Percentiles rank a stretch among this genome's conserved stretches.
These are phyloP conservation scores for Potamarius usumacintae DNA, from an alignment of 2,113 vertebrate genomes.

Conservation along the genomic window DNA sequence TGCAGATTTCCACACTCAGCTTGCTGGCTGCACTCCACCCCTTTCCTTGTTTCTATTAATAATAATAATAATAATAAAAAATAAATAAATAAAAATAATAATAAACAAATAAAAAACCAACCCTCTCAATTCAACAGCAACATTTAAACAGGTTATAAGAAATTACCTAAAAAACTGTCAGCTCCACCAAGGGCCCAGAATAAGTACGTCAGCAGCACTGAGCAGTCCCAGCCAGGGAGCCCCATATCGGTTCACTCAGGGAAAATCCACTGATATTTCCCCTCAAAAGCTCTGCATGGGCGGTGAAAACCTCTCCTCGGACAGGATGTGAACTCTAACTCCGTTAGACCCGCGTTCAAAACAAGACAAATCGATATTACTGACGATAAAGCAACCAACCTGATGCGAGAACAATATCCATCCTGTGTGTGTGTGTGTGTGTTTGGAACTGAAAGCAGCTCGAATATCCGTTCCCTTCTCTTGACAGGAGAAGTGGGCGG, in stretches of 20 bases:
- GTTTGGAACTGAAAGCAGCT: not conserved
- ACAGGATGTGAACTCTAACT: too few species aligned
- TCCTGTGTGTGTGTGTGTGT: not conserved
- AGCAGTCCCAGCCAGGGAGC: not conserved
- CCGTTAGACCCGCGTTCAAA: not conserved
- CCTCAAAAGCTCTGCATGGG: not conserved
- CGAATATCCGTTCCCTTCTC: not conserved
- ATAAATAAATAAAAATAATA: too few species aligned
- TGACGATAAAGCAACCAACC: too few species aligned
- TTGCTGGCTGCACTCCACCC: not conserved
- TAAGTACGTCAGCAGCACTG: not conserved
- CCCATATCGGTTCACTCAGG: not conserved
- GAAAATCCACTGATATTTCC: not conserved
- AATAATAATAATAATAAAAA: too few species aligned
- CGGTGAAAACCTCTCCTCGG: not conserved
- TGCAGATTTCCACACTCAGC: not conserved
- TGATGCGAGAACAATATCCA: not conserved
- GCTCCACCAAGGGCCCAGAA: not conserved
- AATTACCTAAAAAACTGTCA: constrained; percentile 7
- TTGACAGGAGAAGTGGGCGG: constrained; percentile 16
- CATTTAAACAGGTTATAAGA: not conserved
- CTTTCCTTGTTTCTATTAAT: not conserved
- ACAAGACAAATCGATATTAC: too few species aligned
- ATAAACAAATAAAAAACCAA: not conserved
- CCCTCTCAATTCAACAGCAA: not conserved